These are phyloP conservation scores for Hypotaenidia philippensis DNA, from an alignment of 2,797 vertebrate species.

Conservation along the genomic window DNA sequence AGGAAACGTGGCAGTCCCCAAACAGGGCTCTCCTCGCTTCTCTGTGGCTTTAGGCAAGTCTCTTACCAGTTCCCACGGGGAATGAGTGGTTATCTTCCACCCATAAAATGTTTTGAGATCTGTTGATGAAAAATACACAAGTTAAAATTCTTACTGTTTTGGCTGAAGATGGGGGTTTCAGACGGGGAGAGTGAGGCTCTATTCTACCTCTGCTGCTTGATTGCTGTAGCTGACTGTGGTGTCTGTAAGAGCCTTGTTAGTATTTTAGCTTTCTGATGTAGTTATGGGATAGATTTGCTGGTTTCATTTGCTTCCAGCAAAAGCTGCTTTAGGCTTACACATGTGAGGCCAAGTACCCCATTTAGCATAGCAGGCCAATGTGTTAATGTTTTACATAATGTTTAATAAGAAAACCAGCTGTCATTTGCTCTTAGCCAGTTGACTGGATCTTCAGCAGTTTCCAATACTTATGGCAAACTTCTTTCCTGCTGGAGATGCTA, in stretches of 20 bases:
- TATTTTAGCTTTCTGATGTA: neutral
- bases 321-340: conserved; percentile 53
- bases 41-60: neutral
- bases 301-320: conserved; percentile 38
- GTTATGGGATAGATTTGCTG: conserved; percentile 15
- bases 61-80: neutral
- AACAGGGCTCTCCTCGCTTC: neutral
- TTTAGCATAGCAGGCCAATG: conserved; percentile 8
- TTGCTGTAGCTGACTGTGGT: neutral
- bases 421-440: neutral
- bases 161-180: neutral
- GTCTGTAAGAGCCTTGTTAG: conserved; percentile 5
- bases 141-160: neutral
- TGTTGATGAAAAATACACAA: neutral
- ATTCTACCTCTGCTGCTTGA: neutral
- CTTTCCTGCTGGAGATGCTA: neutral
- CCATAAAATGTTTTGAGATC: neutral
- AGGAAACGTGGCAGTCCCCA: neutral
- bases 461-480: neutral
- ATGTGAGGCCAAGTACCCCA: neutral
- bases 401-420: conserved; percentile 18
- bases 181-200: neutral
- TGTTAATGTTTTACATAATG: conserved; percentile 41
- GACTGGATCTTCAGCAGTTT: conserved; percentile 3
- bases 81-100: neutral